Evolutionary conservation across 2,888 invertebrate species (phyloP), one percentile per base, ranked within the genome.

Genomic region (Heliconius sara): DNA sequence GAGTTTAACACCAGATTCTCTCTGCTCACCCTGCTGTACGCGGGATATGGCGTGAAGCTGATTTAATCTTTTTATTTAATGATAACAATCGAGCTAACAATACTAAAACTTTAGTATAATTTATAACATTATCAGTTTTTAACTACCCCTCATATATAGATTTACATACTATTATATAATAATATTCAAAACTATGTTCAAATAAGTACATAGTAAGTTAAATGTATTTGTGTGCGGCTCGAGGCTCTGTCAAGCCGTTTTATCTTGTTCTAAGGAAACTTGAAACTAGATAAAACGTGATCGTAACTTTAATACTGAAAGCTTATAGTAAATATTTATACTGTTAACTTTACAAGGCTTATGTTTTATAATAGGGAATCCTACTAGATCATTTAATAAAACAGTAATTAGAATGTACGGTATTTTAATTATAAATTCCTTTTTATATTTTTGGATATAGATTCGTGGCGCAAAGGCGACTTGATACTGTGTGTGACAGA

Each of bases 231-330:
- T 63, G 68, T 63, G 25, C 30, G n/a, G 43, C 66, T 27, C 57
- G 47, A 63, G 65, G 76, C 68, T 77, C 70, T 78, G 66, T 72
- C 77, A 74, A 73, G 73, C 60, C 75, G 57, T 82, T 81, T 75
- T 79, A 78, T 67, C 76, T 76, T 66, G 71, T 80, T 60, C 78
- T 76, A 78, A 76, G 80, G 52, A 71, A 76, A 65, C 70, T 57
- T 22, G 63, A 76, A 80, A 78, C 76, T 77, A 78, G 78, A 80
- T 74, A 67, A 81, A 65, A 70, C 63, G 68, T 65, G 30, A 60
- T 73, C n/a, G 25, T 30, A 68, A 43, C 57, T 67, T 66, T 67
- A 76, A 52, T 76, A 67, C 34, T 57, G 19, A 65, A 67, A 47
- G 52, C 22, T 76, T 19, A 66, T 30, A 34, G 30, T 63, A 27